Conservation (phyloP, 2,888 invertebrate species). For the Galeruca laticollis region DNA sequence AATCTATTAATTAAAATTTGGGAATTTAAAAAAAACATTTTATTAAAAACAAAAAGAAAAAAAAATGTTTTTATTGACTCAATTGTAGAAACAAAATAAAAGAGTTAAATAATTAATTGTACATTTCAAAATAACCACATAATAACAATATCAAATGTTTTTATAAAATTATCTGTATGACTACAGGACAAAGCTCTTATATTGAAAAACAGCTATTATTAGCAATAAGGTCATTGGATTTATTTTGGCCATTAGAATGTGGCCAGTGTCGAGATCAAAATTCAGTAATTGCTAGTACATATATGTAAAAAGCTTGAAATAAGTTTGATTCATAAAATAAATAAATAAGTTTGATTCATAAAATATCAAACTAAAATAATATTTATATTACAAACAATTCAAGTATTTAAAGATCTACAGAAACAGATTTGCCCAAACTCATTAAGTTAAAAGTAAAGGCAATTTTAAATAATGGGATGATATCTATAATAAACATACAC, state of each 20-base stretch:
- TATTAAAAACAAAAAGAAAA: not conserved
- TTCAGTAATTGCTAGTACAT: not conserved
- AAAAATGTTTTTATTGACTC: not conserved
- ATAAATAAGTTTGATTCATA: no score
- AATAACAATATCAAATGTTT: not conserved
- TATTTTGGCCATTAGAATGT: constrained; percentile 18
- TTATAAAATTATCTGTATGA: not conserved
- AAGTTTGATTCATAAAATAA: no score
- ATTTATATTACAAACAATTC: no score
- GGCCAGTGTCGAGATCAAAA: constrained; percentile 15
- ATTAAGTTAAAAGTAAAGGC: no score
- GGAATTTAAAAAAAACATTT: not conserved
- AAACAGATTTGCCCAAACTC: no score
- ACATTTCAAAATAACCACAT: not conserved
- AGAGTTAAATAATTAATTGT: no score
- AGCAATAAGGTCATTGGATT: constrained; percentile 30
- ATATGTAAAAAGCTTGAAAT: not conserved
- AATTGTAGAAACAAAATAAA: no score
- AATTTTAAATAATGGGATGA: no score
- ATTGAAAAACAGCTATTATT: constrained; percentile 13
- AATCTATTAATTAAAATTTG: not conserved
- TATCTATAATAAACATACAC: no score
- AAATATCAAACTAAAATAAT: no score
- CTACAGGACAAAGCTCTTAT: constrained; percentile 20
- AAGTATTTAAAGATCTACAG: no score